Evolutionary conservation across 2,113 vertebrate genomes (phyloP).

Genomic region (Noturus placidus): DNA sequence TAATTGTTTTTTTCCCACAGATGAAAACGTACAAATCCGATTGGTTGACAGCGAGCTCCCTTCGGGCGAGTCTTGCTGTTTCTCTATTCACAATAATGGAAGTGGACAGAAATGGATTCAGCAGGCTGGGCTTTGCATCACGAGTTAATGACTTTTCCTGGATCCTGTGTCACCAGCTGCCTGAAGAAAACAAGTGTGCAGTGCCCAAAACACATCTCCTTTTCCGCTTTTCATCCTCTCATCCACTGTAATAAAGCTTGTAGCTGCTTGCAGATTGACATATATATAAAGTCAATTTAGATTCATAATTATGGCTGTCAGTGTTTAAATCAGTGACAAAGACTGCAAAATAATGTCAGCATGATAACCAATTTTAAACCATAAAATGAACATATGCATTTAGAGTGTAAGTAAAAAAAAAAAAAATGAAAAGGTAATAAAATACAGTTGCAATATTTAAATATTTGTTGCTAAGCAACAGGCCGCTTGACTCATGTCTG

Average conservation of each 20-base stretch:
- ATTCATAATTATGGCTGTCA: not conserved
- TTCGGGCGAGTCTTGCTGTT: constrained; percentile 48
- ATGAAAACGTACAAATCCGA: constrained; percentile 21
- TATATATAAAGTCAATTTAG: constrained; percentile 8
- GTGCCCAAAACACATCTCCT: not conserved
- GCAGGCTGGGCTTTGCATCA: constrained; percentile 63
- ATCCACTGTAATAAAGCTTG: not conserved
- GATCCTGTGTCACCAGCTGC: constrained; percentile 51
- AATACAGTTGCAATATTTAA: constrained; percentile 42
- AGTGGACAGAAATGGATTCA: constrained; percentile 62
- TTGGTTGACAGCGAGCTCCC: constrained; percentile 32
- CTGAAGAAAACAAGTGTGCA: not conserved
- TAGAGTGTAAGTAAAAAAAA: not conserved
- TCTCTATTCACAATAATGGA: constrained; percentile 62
- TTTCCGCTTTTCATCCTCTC: not conserved
- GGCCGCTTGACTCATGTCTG: constrained; percentile 33
- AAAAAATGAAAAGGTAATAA: not conserved
- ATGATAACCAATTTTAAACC: not conserved
- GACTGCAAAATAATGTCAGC: not conserved
- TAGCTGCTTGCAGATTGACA: not conserved
- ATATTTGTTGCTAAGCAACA: constrained; percentile 58
- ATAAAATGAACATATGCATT: not conserved
- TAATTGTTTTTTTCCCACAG: constrained; percentile 1
- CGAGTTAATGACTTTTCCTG: constrained; percentile 69
- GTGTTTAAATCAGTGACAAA: not conserved